Conservation (phyloP, 2,113 vertebrate genomes). For the Ursus arctos region DNA sequence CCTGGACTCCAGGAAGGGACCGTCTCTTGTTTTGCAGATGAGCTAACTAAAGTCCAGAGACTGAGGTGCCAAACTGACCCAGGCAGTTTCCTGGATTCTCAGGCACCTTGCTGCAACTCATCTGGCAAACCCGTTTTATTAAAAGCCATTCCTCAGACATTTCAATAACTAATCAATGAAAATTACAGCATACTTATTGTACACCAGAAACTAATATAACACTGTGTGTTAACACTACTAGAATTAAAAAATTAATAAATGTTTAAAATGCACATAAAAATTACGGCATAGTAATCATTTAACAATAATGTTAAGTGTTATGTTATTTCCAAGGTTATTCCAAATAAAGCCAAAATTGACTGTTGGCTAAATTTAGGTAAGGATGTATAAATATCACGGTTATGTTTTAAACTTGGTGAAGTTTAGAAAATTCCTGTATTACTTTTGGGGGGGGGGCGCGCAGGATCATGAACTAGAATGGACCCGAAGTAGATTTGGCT, state of each 20-base stretch:
- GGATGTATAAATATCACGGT: background rate
- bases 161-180: background rate
- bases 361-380: background rate
- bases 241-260: background rate
- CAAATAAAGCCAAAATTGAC: conserved; percentile 34
- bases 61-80: background rate
- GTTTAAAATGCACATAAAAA: background rate
- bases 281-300: background rate
- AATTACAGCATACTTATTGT: background rate
- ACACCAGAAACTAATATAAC: background rate
- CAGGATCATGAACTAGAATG: background rate
- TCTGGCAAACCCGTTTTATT: background rate
- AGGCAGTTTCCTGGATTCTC: background rate
- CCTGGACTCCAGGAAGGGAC: background rate
- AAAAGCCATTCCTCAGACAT: background rate
- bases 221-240: background rate
- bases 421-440: conserved; percentile 33
- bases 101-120: background rate
- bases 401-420: conserved; percentile 31
- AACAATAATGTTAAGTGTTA: background rate
- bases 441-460: background rate
- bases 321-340: background rate
- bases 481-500: background rate
- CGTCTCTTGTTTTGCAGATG: background rate
- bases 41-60: background rate